Evolutionary conservation across 2,797 vertebrate genomes (phyloP).

Genomic region (Emys orbicularis): DNA sequence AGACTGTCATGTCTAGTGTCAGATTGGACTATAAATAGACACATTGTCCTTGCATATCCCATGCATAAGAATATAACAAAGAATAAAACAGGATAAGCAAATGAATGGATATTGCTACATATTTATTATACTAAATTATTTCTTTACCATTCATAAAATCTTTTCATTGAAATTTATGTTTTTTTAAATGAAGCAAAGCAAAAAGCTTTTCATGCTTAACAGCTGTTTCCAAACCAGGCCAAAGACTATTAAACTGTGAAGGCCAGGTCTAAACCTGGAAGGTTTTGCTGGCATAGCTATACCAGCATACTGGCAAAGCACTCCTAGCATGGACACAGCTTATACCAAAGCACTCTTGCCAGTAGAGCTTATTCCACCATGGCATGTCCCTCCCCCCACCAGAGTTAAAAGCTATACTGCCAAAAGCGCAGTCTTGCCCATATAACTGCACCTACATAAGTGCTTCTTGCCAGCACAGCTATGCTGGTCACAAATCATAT

Average conservation of each 20-base stretch:
- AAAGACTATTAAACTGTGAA: not conserved
- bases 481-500: not conserved
- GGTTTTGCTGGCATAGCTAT: not conserved
- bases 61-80: no score
- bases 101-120: not conserved
- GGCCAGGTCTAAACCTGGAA: not conserved
- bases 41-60: no score
- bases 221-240: not conserved
- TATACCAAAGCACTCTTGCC: not conserved
- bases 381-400: not conserved
- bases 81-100: no score
- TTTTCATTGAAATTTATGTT: not conserved
- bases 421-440: slow-evolving; percentile 1
- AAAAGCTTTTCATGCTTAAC: not conserved
- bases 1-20: no score
- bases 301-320: not conserved
- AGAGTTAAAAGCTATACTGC: not conserved
- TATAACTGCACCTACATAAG: not conserved
- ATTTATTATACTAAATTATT: not conserved
- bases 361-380: not conserved
- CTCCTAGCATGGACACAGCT: not conserved
- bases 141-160: not conserved
- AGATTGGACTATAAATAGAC: no score
- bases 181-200: not conserved
- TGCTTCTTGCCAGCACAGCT: not conserved